Conservation (phyloP, 2,797 vertebrate species). For the Discoglossus pictus region DNA sequence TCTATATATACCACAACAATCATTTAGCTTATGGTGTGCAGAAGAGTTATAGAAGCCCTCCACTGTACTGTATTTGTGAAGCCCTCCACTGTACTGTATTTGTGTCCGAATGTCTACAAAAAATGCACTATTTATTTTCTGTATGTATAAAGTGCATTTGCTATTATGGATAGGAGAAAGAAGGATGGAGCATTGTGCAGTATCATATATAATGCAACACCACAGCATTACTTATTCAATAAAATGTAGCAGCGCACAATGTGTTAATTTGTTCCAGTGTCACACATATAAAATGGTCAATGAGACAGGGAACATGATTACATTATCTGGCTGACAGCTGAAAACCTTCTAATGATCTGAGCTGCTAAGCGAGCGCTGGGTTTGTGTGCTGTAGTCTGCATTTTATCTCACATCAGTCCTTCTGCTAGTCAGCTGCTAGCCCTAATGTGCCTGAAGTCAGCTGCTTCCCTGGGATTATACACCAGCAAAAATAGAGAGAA, state of each 20-base stretch:
- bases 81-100: no score
- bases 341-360: conserved; percentile 31
- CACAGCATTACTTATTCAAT: not conserved
- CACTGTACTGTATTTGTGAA: no score
- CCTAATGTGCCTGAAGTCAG: conserved; percentile 46
- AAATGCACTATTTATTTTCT: no score
- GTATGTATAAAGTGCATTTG: no score
- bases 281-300: not conserved
- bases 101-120: no score
- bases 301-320: conserved; percentile 23
- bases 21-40: no score
- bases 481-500: conserved; percentile 48
- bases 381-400: conserved; percentile 20
- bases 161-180: no score
- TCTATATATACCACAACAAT: no score
- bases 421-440: conserved; percentile 47
- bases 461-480: conserved; percentile 49
- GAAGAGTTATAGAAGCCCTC: no score
- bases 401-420: conserved; percentile 39
- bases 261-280: no score
- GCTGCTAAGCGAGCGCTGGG: conserved; percentile 10
- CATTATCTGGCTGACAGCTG: conserved; percentile 31
- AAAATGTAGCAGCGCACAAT: not conserved
- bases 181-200: no score
- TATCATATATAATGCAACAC: not conserved